A percentile compares a stretch with the other conserved stretches of the same genome.
Evolutionary conservation across 2,113 vertebrate genomes (phyloP).

Genomic region (Gallinago media): DNA sequence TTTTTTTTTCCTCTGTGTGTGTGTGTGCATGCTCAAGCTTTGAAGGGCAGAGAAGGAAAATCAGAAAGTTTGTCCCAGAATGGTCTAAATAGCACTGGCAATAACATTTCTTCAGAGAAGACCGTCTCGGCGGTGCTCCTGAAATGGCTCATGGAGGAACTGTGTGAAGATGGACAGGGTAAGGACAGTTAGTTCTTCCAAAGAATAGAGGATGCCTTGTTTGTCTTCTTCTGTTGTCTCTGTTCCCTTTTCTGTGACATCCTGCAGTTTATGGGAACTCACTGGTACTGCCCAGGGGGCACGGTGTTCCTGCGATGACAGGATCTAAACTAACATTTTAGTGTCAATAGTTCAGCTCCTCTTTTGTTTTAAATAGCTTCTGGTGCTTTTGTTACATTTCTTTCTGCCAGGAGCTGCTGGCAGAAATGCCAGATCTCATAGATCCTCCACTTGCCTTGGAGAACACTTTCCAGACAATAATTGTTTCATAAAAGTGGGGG

Average conservation of each 20-base stretch:
- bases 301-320: background rate
- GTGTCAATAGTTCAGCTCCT: background rate
- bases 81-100: background rate
- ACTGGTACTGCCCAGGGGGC: background rate
- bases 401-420: background rate
- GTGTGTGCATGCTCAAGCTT: background rate
- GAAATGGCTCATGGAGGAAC: constrained; percentile 25
- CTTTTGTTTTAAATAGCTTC: background rate
- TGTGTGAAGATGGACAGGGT: constrained; percentile 32
- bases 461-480: background rate
- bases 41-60: background rate
- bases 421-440: background rate
- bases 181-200: background rate
- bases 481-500: background rate
- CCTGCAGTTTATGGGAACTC: background rate
- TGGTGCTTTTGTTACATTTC: background rate
- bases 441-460: background rate
- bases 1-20: background rate
- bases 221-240: background rate
- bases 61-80: background rate
- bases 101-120: background rate
- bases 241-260: background rate
- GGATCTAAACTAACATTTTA: background rate
- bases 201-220: accelerated
- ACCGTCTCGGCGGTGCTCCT: accelerated